Evolutionary conservation across 2,888 invertebrate species (phyloP).

Genomic region (Eretmocerus hayati): DNA sequence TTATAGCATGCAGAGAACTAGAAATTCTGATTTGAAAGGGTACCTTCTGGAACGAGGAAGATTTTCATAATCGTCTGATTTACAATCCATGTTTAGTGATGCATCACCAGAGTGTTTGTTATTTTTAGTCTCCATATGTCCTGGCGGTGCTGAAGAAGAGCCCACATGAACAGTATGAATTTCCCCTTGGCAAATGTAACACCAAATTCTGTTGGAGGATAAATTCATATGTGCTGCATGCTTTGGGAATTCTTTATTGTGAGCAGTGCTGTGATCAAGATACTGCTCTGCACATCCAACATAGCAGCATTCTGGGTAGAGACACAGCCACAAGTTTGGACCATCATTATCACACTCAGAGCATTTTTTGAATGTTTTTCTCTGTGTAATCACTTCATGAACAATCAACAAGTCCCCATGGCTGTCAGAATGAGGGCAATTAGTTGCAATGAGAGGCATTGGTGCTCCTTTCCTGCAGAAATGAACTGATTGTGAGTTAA

Average conservation of each 20-base stretch:
- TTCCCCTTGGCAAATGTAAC: conserved; percentile 78
- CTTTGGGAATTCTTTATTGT: conserved; percentile 63
- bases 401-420: conserved; percentile 37
- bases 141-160: conserved; percentile 34
- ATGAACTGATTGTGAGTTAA: too few relatives aligned
- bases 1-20: too few relatives aligned
- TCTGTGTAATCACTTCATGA: conserved; percentile 34
- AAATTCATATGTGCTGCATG: conserved; percentile 83
- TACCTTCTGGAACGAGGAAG: too few relatives aligned
- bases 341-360: conserved; percentile 66
- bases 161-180: conserved; percentile 48
- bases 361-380: conserved; percentile 50
- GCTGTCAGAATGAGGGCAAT: conserved; percentile 39
- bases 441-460: conserved; percentile 41
- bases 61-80: conserved; percentile 26
- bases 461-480: conserved; percentile 4
- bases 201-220: conserved; percentile 80
- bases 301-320: conserved; percentile 70
- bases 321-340: conserved; percentile 80
- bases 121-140: conserved; percentile 32
- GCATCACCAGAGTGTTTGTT: conserved; percentile 35
- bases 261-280: conserved; percentile 75
- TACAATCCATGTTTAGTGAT: conserved; percentile 29
- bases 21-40: too few relatives aligned
- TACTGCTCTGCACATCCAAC: conserved; percentile 78